Evolutionary conservation across 2,888 invertebrate species (phyloP), one percentile per base, ranked within the genome.

Genomic region (Nasonia oneida): DNA sequence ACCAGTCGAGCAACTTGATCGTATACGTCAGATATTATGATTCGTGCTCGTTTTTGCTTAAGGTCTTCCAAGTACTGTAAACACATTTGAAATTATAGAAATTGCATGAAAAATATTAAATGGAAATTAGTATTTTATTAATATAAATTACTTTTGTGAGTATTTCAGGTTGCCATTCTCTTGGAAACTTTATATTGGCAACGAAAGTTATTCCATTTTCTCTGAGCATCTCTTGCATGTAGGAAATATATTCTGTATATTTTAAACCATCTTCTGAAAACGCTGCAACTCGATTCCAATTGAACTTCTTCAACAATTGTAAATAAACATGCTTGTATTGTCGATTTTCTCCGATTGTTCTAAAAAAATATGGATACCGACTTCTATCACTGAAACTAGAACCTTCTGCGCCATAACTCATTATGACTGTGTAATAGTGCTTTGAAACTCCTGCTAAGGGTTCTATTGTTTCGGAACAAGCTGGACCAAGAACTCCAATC

Each of bases 21-120:
- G 90, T 97, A 96, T 77, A 97, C 96, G 91, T 97, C 97, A 10
- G 97, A 96, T 88, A 97, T 97, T 81, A 98, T 96, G 57, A 98
- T 96, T 89, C 95, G 95, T 0, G 96, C 97, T 84, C 95, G 94
- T 85, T 95, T 95, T 70, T 94, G 93, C 89, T 96, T 96, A 88
- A 97, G 92, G 88, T 96, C 95, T 89, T 95, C 94, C 88, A 97
- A 93, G 91, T 96, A 95, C 95, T 96, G 90, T 18, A 93, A 89
- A 64, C 87, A 89, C 79, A 84, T 64, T 47, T 77, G 29, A 83
- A 42, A 23, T 23, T 14, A 37, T 42, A 33, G 5, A 50, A 61
- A 15, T 76, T 53, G 15, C 8, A 71, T 74, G 2, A 47, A 14
- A 70, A 5, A 15, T 42, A 64, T 64, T 23, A 5, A 29, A 33